Conservation (phyloP, 2,797 vertebrate genomes). For the Melanotaenia nigrans region DNA sequence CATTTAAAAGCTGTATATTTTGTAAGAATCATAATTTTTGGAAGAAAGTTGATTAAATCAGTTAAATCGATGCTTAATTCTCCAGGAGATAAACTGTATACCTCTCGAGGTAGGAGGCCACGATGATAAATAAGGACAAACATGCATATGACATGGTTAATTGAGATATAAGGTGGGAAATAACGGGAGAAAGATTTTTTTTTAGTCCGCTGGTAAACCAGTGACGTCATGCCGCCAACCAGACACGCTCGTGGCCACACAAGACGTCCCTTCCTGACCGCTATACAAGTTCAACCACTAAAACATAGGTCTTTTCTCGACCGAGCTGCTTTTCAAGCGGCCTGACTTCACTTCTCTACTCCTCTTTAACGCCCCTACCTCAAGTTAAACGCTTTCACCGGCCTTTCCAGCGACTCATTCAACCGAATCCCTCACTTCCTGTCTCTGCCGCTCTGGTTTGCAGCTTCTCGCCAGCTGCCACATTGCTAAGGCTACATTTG, state of each 20-base stretch:
- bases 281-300: slow-evolving; percentile 34
- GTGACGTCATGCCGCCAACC: slow-evolving; percentile 75
- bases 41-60: background rate
- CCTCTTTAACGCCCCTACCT: background rate
- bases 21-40: too few species aligned
- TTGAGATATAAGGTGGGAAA: slow-evolving; percentile 7
- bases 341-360: background rate
- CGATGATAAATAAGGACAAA: background rate
- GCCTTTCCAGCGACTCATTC: slow-evolving; percentile 65
- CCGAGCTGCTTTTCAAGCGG: background rate
- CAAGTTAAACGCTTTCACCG: slow-evolving; percentile 9
- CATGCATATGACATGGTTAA: slow-evolving; percentile 7
- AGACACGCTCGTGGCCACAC: slow-evolving; percentile 63
- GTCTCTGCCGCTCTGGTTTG: slow-evolving; percentile 56
- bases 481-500: background rate
- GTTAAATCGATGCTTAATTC: background rate
- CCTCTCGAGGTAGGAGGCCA: background rate
- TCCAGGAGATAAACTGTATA: background rate
- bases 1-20: background rate
- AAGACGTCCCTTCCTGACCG: slow-evolving; percentile 28
- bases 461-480: slow-evolving; percentile 43
- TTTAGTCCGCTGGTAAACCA: slow-evolving; percentile 32
- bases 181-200: slow-evolving; percentile 10
- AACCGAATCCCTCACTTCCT: slow-evolving; percentile 83
- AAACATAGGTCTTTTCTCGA: background rate